These are phyloP conservation scores for Andrena camellia DNA, from an alignment of 2,888 invertebrate genomes.

Conservation along the genomic window DNA sequence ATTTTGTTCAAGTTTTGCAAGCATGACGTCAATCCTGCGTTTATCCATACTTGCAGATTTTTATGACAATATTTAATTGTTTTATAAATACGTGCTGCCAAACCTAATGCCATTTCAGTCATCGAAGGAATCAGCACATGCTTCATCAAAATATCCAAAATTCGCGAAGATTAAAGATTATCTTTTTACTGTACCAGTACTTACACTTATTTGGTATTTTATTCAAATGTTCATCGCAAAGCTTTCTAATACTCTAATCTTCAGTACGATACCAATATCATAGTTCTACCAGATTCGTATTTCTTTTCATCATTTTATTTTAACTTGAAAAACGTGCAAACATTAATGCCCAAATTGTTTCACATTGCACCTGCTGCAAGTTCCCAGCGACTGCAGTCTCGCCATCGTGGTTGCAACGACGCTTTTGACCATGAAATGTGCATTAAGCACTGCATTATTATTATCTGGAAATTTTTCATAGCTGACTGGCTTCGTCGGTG, in stretches of 20 bases:
- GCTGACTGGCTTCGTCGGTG: not conserved
- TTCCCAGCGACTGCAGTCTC: not conserved
- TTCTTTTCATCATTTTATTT: too few species aligned
- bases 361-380: too few species aligned
- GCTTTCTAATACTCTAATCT: too few species aligned
- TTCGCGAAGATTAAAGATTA: not conserved
- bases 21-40: not conserved
- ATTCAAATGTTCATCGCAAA: too few species aligned
- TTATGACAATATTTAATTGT: not conserved
- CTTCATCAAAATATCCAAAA: not conserved
- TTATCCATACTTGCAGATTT: not conserved
- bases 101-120: not conserved
- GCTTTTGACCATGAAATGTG: not conserved
- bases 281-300: too few species aligned
- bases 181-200: too few species aligned
- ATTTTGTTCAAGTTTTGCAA: slow-evolving; percentile 5
- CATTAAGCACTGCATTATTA: not conserved
- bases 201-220: too few species aligned
- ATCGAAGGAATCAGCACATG: not conserved
- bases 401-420: not conserved
- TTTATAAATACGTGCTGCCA: too few species aligned
- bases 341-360: too few species aligned
- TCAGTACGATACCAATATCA: too few species aligned
- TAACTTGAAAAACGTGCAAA: too few species aligned
- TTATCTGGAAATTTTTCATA: slow-evolving; percentile 1